A percentile compares a stretch with the other conserved stretches of the same genome.
Evolutionary conservation across 1,140 invertebrate genomes (phyloP).

Genomic region (Rhynchophorus ferrugineus): DNA sequence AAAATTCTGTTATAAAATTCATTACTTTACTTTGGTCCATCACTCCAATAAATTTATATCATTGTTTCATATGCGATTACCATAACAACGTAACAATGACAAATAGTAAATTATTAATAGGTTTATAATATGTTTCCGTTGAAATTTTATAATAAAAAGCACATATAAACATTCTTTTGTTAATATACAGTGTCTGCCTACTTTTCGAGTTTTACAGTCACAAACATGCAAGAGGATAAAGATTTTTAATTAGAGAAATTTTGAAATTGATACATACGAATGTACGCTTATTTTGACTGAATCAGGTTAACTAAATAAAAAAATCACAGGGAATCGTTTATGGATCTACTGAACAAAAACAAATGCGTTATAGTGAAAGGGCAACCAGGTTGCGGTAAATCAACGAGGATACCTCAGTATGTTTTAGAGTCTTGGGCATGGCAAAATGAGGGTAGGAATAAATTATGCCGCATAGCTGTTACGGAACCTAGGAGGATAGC

Average conservation of each 20-base stretch:
- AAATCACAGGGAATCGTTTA: slow-evolving; percentile 32
- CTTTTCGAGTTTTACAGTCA: too few relatives aligned
- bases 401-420: slow-evolving; percentile 77
- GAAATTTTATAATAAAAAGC: too few relatives aligned
- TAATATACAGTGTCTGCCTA: too few relatives aligned
- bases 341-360: slow-evolving; percentile 30
- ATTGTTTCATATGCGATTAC: too few relatives aligned
- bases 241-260: not conserved
- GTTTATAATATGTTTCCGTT: too few relatives aligned
- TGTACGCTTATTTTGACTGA: not conserved
- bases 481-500: slow-evolving; percentile 71
- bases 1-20: too few relatives aligned
- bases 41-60: too few relatives aligned
- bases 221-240: too few relatives aligned
- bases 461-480: slow-evolving; percentile 60
- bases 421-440: slow-evolving; percentile 58
- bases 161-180: too few relatives aligned
- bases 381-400: slow-evolving; percentile 86
- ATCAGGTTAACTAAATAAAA: slow-evolving; percentile 3
- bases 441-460: slow-evolving; percentile 39
- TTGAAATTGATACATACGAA: not conserved
- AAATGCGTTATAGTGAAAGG: slow-evolving; percentile 73
- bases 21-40: too few relatives aligned
- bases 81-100: too few relatives aligned
- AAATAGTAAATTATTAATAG: too few relatives aligned